Evolutionary conservation across 2,113 vertebrate species (phyloP), one percentile per base, ranked within the genome.

Genomic region (Porphyrio hochstetteri): DNA sequence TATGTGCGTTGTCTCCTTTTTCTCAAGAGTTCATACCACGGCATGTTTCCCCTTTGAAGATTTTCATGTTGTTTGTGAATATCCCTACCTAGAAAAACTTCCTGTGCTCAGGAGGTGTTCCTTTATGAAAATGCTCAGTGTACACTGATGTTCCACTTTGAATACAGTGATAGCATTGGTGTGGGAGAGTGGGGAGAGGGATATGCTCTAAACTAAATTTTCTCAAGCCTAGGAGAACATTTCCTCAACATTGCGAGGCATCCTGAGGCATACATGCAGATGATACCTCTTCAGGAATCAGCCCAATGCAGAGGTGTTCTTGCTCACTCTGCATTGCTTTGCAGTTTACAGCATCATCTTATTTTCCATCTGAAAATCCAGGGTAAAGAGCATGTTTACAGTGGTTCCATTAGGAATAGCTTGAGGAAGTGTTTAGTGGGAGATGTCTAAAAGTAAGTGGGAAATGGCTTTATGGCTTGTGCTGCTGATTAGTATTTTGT

Each of bases 11-110:
- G 2, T 76, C 33, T 71, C 21, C 27, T 67, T 92, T 92, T 96
- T 87, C 76, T 82, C 63, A 56, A 48, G 84, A 50, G 38, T 84
- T 97, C 84, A 25, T 12, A 67, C 81, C 5, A 88, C 74, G 6
- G 80, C 72, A 48, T 91, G 71, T 63, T 97, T 91, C 63, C 76
- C 40, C 69, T 97, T 95, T 96, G 96, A 97, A 97, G 90, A 95
- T 90, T 82, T 95, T 93, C n/a, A 11, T 55, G 20, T 87, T 87
- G 76, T 86, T 93, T 96, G 53, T 82, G 69, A 93, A 91, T 85
- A 64, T 40, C 25, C 91, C 60, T 69, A 71, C 90, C 65, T 60
- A 23, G 42, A 92, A 94, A 92, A 69, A 46, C 44, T 88, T 89
- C 65, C 20, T 59, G 50, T 53, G 72, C 52, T 90, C 90, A 89